A percentile compares a stretch with the other conserved stretches of the same genome.
Evolutionary conservation across 2,888 invertebrate genomes (phyloP).

Genomic region (Acrobasis repandana): DNA sequence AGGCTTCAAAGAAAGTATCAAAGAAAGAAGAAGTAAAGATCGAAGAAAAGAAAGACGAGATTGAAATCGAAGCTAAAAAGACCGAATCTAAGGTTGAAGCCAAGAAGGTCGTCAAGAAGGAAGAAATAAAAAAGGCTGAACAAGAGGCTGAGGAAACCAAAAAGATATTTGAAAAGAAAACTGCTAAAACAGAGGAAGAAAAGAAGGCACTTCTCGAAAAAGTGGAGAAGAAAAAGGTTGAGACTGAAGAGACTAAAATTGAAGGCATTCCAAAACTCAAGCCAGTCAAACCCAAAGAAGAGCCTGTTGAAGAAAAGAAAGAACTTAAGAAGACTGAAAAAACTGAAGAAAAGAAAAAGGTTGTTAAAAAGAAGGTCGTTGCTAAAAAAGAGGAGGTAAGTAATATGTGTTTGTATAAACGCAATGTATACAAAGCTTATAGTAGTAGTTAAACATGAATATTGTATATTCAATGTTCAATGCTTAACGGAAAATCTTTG

Average conservation of each 20-base stretch:
- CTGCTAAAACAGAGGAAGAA: slow-evolving; percentile 76
- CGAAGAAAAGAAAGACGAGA: slow-evolving; percentile 54
- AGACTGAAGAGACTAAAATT: slow-evolving; percentile 78
- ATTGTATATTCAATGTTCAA: slow-evolving; percentile 16
- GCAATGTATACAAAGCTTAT: slow-evolving; percentile 51
- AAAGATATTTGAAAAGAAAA: slow-evolving; percentile 71
- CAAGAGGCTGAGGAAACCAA: slow-evolving; percentile 76
- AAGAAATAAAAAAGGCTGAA: slow-evolving; percentile 60
- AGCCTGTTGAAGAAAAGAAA: slow-evolving; percentile 71
- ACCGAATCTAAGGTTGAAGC: slow-evolving; percentile 55
- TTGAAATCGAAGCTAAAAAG: slow-evolving; percentile 57
- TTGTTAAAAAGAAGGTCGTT: slow-evolving; percentile 76
- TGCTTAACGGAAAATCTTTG: not conserved
- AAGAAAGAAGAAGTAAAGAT: slow-evolving; percentile 66
- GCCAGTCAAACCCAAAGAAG: slow-evolving; percentile 79
- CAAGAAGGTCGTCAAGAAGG: slow-evolving; percentile 63
- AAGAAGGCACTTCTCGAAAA: slow-evolving; percentile 78
- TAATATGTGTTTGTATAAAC: slow-evolving; percentile 31
- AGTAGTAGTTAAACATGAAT: not conserved
- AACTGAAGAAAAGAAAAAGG: slow-evolving; percentile 75
- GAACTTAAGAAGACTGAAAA: slow-evolving; percentile 65
- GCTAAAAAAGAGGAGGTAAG: slow-evolving; percentile 78
- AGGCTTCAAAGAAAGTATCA: slow-evolving; percentile 56
- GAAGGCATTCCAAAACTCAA: slow-evolving; percentile 85
- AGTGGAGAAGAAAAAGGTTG: slow-evolving; percentile 73